Evolutionary conservation across 2,888 invertebrate genomes (phyloP), one percentile per base, ranked within the genome.

Genomic region (Leptopilina syphax): DNA sequence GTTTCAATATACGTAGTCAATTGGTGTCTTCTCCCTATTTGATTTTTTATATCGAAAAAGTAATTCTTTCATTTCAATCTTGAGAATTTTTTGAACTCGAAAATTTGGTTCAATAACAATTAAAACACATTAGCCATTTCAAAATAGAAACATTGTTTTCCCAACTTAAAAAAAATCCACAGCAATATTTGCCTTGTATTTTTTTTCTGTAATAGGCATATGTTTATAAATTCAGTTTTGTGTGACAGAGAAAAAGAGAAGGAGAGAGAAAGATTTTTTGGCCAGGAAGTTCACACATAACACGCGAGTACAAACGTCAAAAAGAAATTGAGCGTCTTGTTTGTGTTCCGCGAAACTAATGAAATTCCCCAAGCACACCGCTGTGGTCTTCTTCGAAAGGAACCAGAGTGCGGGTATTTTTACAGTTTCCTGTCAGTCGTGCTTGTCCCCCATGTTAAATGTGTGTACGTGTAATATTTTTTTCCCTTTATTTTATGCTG

Each of bases 371-470:
- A 70, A 50, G 70, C 70, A 10, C 50, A 3, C 54, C 73, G 73
- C 50, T 1, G 27, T 57, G 73, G 57, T 57, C 27, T 73, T 73
- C 73, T 73, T n/a, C 73, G 57, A 73, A 73, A 57, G 57, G 73
- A 73, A 54, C 70, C 70, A 50, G 44, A 44, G 54, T 70, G 70
- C 24, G 68, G 24, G 68, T 83, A 83, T 85, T 85, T 85, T 84
- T 85, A 82, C 80, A 81, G 80, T 83, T 85, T 85, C 84, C 85
- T 77, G 63, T 60, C 77, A n/a, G 47, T 65, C 44, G 65, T 34
- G 65, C 57, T 65, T 44, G 63, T 77, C 44, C 44, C 27, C 63
- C 65, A 18, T 41, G 63, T 77, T 50, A 10, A 10, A 10, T 50
- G 50, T 50, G 50, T 50, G 12, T 41, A 18, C 41, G 44, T 44